Conservation (phyloP, 2,113 vertebrate species). For the Nothocercus nigrocapillus region DNA sequence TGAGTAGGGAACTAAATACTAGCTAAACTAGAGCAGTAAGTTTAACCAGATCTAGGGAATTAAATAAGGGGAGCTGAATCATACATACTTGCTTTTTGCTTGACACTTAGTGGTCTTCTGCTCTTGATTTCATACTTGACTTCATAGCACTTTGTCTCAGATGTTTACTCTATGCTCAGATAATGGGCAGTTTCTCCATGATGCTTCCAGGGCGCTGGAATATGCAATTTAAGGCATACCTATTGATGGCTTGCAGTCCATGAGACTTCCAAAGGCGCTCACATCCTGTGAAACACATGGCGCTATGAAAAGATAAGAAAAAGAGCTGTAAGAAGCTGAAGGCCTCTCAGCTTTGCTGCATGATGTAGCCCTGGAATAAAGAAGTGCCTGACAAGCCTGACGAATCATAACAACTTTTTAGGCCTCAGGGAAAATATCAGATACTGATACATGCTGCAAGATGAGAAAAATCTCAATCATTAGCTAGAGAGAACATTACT, state of each 20-base stretch:
- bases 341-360: background rate
- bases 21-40: background rate
- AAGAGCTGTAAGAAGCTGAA: background rate
- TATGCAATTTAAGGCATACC: background rate
- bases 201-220: background rate
- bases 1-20: background rate
- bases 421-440: background rate
- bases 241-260: rapidly evolving
- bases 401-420: background rate
- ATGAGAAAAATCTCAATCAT: background rate
- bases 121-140: background rate
- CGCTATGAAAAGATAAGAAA: background rate
- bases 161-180: rapidly evolving
- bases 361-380: background rate
- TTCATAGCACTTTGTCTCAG: background rate
- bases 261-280: background rate
- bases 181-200: background rate
- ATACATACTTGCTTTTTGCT: background rate
- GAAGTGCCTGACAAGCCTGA: background rate
- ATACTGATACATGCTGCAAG: background rate
- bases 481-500: background rate
- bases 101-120: background rate
- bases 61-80: background rate
- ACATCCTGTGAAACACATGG: background rate
- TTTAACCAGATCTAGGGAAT: background rate